These are phyloP conservation scores for Paraplagusia blochii DNA, from an alignment of 2,113 vertebrate genomes.

Conservation along the genomic window DNA sequence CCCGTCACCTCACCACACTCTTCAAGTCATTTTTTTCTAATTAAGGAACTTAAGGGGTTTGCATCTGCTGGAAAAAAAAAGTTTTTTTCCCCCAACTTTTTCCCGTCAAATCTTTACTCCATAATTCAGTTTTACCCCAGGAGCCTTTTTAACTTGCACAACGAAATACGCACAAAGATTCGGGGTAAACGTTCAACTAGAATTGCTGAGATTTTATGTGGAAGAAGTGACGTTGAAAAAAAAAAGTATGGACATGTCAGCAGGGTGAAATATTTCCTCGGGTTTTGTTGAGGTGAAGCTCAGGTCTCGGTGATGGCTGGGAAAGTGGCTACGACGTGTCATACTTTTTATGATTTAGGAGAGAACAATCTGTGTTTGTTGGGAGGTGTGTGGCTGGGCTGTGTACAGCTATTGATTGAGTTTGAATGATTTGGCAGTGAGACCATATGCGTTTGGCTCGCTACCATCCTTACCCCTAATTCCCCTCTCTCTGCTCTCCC, in stretches of 20 bases:
- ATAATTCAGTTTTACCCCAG: too few relatives aligned
- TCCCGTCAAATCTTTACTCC: background rate
- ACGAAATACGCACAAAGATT: too few relatives aligned
- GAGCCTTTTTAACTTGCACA: too few relatives aligned
- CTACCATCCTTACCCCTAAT: constrained; percentile 13
- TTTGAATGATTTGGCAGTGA: constrained; percentile 63
- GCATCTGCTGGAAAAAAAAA: too few relatives aligned
- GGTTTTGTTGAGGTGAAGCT: background rate
- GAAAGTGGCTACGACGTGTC: constrained; percentile 8
- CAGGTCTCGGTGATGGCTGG: background rate
- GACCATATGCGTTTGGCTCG: constrained; percentile 40
- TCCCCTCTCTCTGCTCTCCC: background rate
- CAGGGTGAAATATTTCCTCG: background rate
- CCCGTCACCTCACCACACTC: constrained; percentile 67
- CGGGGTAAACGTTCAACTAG: background rate
- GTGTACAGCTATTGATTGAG: constrained; percentile 22
- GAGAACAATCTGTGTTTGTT: constrained; percentile 8
- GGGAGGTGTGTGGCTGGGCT: constrained; percentile 7
- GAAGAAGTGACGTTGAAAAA: background rate
- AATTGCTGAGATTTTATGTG: background rate
- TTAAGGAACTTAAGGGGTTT: constrained; percentile 61
- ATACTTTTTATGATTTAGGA: constrained; percentile 9
- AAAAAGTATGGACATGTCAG: constrained; percentile 10
- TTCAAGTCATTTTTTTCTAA: constrained; percentile 67
- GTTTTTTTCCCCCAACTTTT: background rate